These are phyloP conservation scores for Moxostoma hubbsi DNA, from an alignment of 2,797 vertebrate species.

Conservation along the genomic window DNA sequence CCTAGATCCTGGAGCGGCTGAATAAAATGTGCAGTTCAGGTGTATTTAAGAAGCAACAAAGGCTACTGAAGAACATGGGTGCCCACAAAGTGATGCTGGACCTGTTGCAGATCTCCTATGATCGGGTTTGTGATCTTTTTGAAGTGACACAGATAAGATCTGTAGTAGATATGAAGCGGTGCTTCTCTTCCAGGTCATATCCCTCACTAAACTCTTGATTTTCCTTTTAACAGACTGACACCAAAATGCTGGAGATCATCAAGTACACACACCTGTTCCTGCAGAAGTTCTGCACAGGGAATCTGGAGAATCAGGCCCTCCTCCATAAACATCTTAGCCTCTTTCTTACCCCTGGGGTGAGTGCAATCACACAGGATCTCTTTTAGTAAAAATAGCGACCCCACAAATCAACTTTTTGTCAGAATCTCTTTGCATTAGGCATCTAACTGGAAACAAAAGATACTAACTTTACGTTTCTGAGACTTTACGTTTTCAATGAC, in stretches of 20 bases:
- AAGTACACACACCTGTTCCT: slow-evolving; percentile 93
- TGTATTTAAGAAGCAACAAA: slow-evolving; percentile 95
- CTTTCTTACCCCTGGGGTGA: slow-evolving; percentile 93
- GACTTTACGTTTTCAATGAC: too few relatives aligned
- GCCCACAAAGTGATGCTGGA: slow-evolving; percentile 99
- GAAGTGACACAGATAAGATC: not conserved
- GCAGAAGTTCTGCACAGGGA: slow-evolving; percentile 95
- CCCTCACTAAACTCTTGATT: slow-evolving; percentile 2
- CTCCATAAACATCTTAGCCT: slow-evolving; percentile 93
- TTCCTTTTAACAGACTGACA: slow-evolving; percentile 79
- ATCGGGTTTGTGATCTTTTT: slow-evolving; percentile 77
- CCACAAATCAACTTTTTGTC: too few relatives aligned
- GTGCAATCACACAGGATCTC: slow-evolving; percentile 38
- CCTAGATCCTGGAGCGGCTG: slow-evolving; percentile 90
- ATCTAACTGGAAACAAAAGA: too few relatives aligned
- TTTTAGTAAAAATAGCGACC: too few relatives aligned
- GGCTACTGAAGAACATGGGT: slow-evolving; percentile 96
- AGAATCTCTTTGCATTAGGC: too few relatives aligned
- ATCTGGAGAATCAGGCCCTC: slow-evolving; percentile 93
- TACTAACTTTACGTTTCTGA: too few relatives aligned
- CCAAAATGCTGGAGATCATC: slow-evolving; percentile 96
- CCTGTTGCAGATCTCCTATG: slow-evolving; percentile 93
- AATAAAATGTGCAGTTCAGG: slow-evolving; percentile 95
- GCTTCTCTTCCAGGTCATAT: not conserved
- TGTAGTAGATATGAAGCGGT: not conserved